These are phyloP conservation scores for Gnathonemus echidnorhynchus DNA, from an alignment of 2,113 vertebrate genomes.

Conservation along the genomic window DNA sequence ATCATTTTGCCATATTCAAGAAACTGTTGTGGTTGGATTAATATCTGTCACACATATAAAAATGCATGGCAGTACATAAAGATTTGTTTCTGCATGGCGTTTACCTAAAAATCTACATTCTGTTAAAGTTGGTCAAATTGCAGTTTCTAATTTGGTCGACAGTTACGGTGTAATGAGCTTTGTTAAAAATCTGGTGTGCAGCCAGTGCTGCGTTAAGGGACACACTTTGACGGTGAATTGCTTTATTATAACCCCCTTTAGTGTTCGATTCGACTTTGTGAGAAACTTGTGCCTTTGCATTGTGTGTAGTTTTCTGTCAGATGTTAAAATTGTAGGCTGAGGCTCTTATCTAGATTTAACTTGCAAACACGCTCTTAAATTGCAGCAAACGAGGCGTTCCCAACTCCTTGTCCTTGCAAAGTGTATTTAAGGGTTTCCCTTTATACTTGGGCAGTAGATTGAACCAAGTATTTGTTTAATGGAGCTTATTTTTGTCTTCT, in stretches of 20 bases:
- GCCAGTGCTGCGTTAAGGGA: not conserved
- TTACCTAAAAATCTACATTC: not conserved
- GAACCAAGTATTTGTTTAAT: not conserved
- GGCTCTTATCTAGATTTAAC: not conserved
- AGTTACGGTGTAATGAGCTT: not conserved
- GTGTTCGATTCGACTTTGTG: not conserved
- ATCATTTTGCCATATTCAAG: not conserved
- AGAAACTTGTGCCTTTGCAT: not conserved
- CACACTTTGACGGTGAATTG: not conserved
- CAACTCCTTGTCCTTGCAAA: not conserved
- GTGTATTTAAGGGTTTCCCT: not conserved
- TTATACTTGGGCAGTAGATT: not conserved
- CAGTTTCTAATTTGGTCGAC: not conserved
- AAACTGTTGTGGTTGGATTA: not conserved
- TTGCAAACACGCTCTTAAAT: not conserved
- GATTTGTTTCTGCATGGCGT: not conserved
- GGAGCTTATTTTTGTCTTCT: not conserved
- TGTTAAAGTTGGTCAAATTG: not conserved
- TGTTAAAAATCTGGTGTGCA: not conserved
- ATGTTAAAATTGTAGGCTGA: not conserved
- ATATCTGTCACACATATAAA: not conserved
- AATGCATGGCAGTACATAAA: not conserved
- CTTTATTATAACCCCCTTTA: not conserved
- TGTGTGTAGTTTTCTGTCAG: not conserved
- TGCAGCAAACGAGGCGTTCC: not conserved